Evolutionary conservation across 2,888 invertebrate genomes (phyloP), one percentile per base, ranked within the genome.

Genomic region (Nomada ruficornis): DNA sequence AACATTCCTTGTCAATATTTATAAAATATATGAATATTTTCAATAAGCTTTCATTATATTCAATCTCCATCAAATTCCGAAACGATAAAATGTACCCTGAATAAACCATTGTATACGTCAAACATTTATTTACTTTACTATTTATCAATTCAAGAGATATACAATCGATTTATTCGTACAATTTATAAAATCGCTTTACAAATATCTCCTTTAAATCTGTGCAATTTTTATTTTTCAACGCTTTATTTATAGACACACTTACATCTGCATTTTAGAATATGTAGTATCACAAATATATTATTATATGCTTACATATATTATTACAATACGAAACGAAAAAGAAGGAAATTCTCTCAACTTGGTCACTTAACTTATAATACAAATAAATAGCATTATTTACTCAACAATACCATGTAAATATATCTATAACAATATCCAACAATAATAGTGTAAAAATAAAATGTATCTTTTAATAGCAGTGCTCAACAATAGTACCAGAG

Each of bases 161-260:
- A 18, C 26, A 50, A 36, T 36, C 29, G 29, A 29, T 29, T 29
- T 29, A 7, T 29, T 29, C 29, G 29, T 29, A 29, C 23, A 52
- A 69, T 20, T 63, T 7, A 23, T 15, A 47, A 74, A 10, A 26
- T 20, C 7, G 3, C 15, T 59, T 15, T 60, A 44, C 4, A 59
- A 20, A 18, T 47, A 67, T 62, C 47, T 15, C 18, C 50, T 15
- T n/a, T 50, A 50, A 47, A 36, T 47, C 44, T 44, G 36, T 4
- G 36, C 10, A 36, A 7, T 36, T 36, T 59, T 59, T 57, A 47
- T 50, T 50, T 78, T 57, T 57, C 36, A 63, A 59, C 29, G 59
- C 20, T 77, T 63, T 69, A 73, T 73, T 78, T 73, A 62, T 77
- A 42, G 55, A 81, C 42, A 62, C 69, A 73, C n/a, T 15, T 65